A percentile compares a stretch with the other conserved stretches of the same genome.
Conservation (phyloP, 2,797 vertebrate species). For the Miichthys miiuy region DNA sequence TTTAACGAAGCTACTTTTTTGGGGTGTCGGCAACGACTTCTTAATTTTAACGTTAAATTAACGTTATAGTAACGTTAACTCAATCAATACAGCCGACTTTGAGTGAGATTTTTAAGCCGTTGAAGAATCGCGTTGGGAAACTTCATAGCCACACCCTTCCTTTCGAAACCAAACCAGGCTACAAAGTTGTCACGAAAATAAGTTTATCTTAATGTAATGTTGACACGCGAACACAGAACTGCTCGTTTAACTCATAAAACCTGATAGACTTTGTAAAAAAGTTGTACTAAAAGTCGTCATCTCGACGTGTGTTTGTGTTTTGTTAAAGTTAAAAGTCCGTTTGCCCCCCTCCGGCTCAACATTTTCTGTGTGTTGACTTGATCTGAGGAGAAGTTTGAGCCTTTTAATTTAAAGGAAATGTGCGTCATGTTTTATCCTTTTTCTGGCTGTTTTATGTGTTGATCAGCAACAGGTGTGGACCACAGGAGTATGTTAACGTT, state of each 20-base stretch:
- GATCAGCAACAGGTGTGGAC: constrained; percentile 43
- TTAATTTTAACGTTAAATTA: neutral
- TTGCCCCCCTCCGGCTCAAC: constrained; percentile 13
- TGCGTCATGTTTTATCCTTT: neutral
- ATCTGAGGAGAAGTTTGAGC: neutral
- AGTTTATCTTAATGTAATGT: neutral
- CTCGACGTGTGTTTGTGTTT: neutral
- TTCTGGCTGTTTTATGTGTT: neutral
- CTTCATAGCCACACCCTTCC: constrained; percentile 84
- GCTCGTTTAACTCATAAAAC: too few relatives aligned
- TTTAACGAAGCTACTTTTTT: constrained; percentile 19
- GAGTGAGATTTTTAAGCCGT: neutral
- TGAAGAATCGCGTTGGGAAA: constrained; percentile 39
- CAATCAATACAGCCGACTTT: neutral
- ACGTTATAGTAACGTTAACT: neutral
- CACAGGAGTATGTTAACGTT: neutral
- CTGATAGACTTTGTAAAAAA: neutral
- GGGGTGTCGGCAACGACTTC: fast-evolving
- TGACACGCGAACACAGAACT: fast-evolving
- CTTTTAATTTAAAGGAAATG: neutral
- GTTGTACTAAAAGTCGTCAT: neutral
- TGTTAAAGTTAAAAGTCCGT: constrained; percentile 16
- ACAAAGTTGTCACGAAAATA: constrained; percentile 56
- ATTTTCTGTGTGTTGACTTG: neutral
- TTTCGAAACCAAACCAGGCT: constrained; percentile 65